A percentile compares a stretch with the other conserved stretches of the same genome.
Conservation (phyloP, 1,140 invertebrate genomes). For the Dendroctonus valens region DNA sequence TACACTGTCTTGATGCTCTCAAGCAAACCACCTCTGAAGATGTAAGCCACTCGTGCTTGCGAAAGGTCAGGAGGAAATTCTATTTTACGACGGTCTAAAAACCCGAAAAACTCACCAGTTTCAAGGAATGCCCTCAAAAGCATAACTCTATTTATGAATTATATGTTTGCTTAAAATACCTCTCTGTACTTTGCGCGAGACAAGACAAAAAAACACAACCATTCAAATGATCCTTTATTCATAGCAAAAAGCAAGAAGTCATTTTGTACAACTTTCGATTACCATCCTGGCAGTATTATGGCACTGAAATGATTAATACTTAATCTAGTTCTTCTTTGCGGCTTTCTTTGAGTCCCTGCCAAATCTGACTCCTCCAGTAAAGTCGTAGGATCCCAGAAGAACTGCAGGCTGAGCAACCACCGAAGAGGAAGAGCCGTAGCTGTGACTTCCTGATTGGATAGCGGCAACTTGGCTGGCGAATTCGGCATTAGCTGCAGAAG, state of each 20-base stretch:
- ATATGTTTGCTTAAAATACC: no score
- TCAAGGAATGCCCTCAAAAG: no score
- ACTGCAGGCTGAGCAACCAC: conserved; percentile 14
- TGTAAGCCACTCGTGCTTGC: no score
- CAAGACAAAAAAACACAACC: not conserved
- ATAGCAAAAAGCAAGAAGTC: not conserved
- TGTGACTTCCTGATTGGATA: not conserved
- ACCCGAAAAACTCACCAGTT: no score
- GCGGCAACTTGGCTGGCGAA: conserved; percentile 4
- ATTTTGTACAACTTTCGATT: not conserved
- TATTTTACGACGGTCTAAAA: no score
- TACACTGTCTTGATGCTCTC: no score
- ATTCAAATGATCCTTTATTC: not conserved
- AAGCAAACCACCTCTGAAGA: no score
- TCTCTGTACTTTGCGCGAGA: not conserved
- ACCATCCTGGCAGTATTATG: conserved; percentile 1
- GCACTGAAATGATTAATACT: not conserved
- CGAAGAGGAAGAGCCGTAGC: not conserved
- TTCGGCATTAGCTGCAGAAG: not conserved
- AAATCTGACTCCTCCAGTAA: not conserved
- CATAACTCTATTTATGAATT: no score
- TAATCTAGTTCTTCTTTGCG: conserved; percentile 8
- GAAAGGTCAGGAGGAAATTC: no score
- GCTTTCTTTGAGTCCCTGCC: conserved; percentile 16
- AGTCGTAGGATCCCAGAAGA: conserved; percentile 1